Evolutionary conservation across 2,797 vertebrate species (phyloP), one percentile per base, ranked within the genome.

Genomic region (Sebastes itinus): DNA sequence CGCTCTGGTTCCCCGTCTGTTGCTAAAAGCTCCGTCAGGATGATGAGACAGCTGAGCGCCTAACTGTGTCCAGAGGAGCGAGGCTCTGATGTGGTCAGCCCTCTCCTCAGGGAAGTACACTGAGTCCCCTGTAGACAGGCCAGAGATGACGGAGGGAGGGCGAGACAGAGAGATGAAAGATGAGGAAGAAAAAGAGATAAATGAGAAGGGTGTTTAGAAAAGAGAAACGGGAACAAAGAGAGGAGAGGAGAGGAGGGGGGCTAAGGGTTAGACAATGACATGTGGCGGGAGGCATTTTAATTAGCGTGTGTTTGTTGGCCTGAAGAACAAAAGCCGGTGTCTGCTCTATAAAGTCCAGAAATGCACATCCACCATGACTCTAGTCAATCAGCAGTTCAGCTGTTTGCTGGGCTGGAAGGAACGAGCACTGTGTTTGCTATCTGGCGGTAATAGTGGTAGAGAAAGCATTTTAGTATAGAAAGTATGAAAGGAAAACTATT

Each of bases 61-160:
- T 89, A 82, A 88, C 77, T 87, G 71, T 68, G 87, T 87, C 85
- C 87, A 89, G 87, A 91, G 77, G 63, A 80, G 78, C 14, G 4
- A 54, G 75, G 64, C 87, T 94, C 81, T 89, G 91, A 94, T 93
- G 89, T 91, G 91, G 88, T 92, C 82, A 52, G 83, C 62, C 72
- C 75, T 69, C 75, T 88, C 85, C 83, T 78, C 30, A 14, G 89
- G 83, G 82, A 87, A 85, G 75, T 64, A 85, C 78, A 63, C 60
- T 30, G 59, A 82, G 81, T 88, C 78, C 84, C 81, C 80, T 73
- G 68, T 64, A 80, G 85, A 83, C 64, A 65, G 76, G 69, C 72
- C 81, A 80, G 82, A 81, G 79, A 87, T 84, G 87, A 86, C 23
- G 9, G 73, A 71, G 68, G 70, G 78, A 75, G 80, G 72, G 81